Conservation (phyloP, 2,797 vertebrate genomes). For the Columba guinea region DNA sequence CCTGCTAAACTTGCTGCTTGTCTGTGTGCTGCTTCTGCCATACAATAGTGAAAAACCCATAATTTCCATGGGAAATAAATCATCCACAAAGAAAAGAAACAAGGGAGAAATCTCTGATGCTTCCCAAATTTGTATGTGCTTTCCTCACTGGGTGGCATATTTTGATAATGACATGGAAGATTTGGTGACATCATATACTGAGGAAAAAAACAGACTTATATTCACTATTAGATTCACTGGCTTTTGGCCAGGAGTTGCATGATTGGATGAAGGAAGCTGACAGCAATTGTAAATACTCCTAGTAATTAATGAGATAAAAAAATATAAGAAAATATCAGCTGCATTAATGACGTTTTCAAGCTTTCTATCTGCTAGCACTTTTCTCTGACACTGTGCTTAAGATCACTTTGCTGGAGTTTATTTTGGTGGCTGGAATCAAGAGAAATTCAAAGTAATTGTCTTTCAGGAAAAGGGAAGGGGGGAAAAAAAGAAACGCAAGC, state of each 20-base stretch:
- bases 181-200: not conserved
- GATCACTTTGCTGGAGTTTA: not conserved
- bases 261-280: not conserved
- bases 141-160: not conserved
- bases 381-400: not conserved
- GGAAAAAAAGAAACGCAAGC: not conserved
- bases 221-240: not conserved
- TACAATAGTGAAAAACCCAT: not conserved
- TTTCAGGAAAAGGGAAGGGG: not conserved
- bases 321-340: not conserved
- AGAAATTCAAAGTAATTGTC: not conserved
- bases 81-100: not conserved
- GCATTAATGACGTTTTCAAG: not conserved
- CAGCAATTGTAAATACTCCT: not conserved
- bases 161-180: not conserved
- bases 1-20: not conserved
- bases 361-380: not conserved
- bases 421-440: not conserved
- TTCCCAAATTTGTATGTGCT: not conserved
- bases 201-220: not conserved
- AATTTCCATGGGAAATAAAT: not conserved
- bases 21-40: not conserved
- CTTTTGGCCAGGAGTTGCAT: not conserved
- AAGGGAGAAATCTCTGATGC: not conserved
- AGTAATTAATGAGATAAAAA: not conserved